These are phyloP conservation scores for Cetonia aurata DNA, from an alignment of 2,888 invertebrate genomes.

Conservation along the genomic window DNA sequence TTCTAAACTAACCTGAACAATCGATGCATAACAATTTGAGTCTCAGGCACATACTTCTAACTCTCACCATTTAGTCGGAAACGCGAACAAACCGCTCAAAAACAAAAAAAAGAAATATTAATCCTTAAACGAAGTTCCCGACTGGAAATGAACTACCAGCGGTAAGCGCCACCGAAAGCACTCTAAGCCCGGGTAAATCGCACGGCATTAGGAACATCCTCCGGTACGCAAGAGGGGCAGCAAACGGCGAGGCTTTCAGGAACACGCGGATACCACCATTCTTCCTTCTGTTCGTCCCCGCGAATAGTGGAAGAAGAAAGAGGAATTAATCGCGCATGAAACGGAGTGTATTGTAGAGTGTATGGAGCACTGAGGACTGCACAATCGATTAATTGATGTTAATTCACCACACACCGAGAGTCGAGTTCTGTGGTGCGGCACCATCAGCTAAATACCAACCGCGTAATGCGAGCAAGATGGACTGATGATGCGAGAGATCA, in stretches of 20 bases:
- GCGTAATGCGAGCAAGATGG: conserved; percentile 37
- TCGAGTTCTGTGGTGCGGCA: background rate
- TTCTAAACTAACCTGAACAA: conserved; percentile 68
- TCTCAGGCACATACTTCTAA: conserved; percentile 67
- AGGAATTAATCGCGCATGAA: conserved; percentile 37
- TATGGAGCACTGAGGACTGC: background rate
- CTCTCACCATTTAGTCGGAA: conserved; percentile 58
- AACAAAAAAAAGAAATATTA: conserved; percentile 14
- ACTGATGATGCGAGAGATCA: conserved; percentile 39
- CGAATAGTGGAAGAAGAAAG: background rate
- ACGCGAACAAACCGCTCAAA: background rate
- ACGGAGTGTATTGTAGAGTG: conserved; percentile 9
- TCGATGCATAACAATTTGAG: conserved; percentile 70
- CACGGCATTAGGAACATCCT: conserved; percentile 29
- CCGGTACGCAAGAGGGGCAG: conserved; percentile 31
- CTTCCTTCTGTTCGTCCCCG: conserved; percentile 5
- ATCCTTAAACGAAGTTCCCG: conserved; percentile 1
- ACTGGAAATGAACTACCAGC: conserved; percentile 1
- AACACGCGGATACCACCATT: conserved; percentile 2
- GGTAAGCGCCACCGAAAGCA: background rate
- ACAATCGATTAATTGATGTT: conserved; percentile 42
- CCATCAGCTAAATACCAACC: conserved; percentile 1
- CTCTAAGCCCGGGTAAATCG: conserved; percentile 19
- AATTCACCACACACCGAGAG: conserved; percentile 30
- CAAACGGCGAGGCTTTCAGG: conserved; percentile 3